Evolutionary conservation across 1,140 invertebrate genomes (phyloP).

Genomic region (Zaprionus africanus): DNA sequence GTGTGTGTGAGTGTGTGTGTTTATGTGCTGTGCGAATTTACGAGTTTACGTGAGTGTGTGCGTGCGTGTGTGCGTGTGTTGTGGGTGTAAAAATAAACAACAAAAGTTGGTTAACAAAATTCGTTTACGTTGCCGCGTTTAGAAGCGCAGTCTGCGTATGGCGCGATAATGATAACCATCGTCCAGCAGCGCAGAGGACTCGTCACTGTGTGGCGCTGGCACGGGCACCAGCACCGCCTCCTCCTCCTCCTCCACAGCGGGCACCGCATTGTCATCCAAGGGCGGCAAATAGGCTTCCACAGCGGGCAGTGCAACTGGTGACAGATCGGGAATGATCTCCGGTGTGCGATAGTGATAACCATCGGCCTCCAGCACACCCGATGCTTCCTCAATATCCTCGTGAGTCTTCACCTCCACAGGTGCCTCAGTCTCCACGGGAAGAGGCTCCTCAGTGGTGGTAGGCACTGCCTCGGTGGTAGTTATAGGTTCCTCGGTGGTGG

Average conservation of each 20-base stretch:
- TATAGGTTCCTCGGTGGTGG: slow-evolving; percentile 47
- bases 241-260: slow-evolving; percentile 28
- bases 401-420: slow-evolving; percentile 41
- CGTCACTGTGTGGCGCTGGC: slow-evolving; percentile 51
- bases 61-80: slow-evolving; percentile 4
- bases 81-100: slow-evolving; percentile 66
- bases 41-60: slow-evolving; percentile 25
- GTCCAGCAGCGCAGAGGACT: slow-evolving; percentile 60
- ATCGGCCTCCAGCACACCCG: slow-evolving; percentile 55
- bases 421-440: slow-evolving; percentile 36
- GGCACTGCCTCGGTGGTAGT: slow-evolving; percentile 18
- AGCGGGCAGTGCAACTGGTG: slow-evolving; percentile 20
- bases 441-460: slow-evolving; percentile 39
- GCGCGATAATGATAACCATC: slow-evolving; percentile 78
- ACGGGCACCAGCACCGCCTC: neutral
- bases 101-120: slow-evolving; percentile 66
- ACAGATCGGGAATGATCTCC: slow-evolving; percentile 52
- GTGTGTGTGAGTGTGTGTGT: slow-evolving; percentile 8
- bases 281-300: slow-evolving; percentile 65
- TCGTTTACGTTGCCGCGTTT: slow-evolving; percentile 23
- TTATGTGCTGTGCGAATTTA: slow-evolving; percentile 12
- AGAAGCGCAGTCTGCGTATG: slow-evolving; percentile 60
- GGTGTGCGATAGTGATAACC: slow-evolving; percentile 67
- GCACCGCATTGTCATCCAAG: slow-evolving; percentile 57
- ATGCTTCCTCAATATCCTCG: slow-evolving; percentile 45